phyloP scores from a whole-genome alignment of 2,797 vertebrate genomes.

The Coluber constrictor region DNA sequence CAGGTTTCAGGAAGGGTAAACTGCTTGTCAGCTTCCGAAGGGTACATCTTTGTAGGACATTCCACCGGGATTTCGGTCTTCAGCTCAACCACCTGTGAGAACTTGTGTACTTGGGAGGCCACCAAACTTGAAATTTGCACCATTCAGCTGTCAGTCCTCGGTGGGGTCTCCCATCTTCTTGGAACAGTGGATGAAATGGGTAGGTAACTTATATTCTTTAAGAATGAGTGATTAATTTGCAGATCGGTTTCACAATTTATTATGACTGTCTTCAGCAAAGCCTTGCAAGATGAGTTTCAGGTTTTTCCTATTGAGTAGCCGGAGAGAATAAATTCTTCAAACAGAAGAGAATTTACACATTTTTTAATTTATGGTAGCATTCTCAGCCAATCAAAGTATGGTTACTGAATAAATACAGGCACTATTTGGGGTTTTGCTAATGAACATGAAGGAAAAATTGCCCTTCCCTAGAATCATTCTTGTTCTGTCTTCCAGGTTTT shows the following conservation, averaged over 20 bases:
- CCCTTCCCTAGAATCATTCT: neutral
- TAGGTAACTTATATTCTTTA: conserved; percentile 48
- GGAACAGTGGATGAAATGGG: conserved; percentile 86
- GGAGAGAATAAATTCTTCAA: neutral
- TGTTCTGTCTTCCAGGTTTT: conserved; percentile 72
- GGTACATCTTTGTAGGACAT: conserved; percentile 77
- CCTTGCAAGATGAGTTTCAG: neutral
- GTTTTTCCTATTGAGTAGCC: neutral
- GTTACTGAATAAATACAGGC: neutral
- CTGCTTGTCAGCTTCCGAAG: conserved; percentile 76
- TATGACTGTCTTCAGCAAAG: neutral
- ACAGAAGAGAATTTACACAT: neutral
- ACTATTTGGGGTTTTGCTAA: neutral
- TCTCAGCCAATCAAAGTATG: neutral
- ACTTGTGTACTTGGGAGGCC: conserved; percentile 71
- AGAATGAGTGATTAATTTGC: neutral
- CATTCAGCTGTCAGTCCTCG: conserved; percentile 68
- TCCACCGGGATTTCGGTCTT: conserved; percentile 77
- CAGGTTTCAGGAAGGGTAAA: conserved; percentile 75
- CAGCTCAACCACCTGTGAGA: conserved; percentile 46
- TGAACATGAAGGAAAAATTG: neutral
- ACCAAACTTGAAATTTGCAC: conserved; percentile 73
- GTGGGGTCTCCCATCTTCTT: conserved; percentile 67
- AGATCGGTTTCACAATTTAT: neutral
- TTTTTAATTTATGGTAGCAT: neutral